Evolutionary conservation across 2,113 vertebrate species (phyloP), one percentile per base, ranked within the genome.

Genomic region (Acanthochromis polyacanthus): DNA sequence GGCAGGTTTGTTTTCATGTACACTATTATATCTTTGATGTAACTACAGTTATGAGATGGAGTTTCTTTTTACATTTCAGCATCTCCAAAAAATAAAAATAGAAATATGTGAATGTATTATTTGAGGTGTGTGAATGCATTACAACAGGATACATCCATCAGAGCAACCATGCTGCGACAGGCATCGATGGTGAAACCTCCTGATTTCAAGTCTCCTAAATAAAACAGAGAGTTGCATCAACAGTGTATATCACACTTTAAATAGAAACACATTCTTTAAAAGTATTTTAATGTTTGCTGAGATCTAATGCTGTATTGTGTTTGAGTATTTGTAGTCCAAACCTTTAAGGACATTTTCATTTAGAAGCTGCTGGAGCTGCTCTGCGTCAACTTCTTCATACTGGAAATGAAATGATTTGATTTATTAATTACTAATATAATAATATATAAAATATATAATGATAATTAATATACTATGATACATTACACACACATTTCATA

Each of bases 111-210:
- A 43, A 19, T 23, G 1, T 17, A 50, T 55, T 40, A 50, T 57
- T 28, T 4, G 22, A n/a, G 51, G 19, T 17, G 17, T 20, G 32
- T 9, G 7, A 10, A 36, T 7, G 32, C 32, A 36, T 36, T n/a
- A 12, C 8, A 52, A 19, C 14, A 84, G 92, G 94, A 95, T 95
- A 95, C 94, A 30, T 94, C 94, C 93, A 95, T 94, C 73, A 95
- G 65, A 10, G 94, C 94, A 5, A 95, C 83, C 75, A 95, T 88
- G 75, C 94, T 93, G 82, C 89, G 93, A 67, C 94, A 95, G 59
- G 90, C 89, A 55, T 95, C 94, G 2, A 92, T 50, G 53, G 76
- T 90, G 80, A 95, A 94, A 28, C 91, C 91, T 63, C 80, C 90
- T 48, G 70, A 71, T 68, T 86, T 88, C 23, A 84, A 40, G 28